Evolutionary conservation across 2,113 vertebrate genomes (phyloP).

Genomic region (Tenebrosternarchus preto): DNA sequence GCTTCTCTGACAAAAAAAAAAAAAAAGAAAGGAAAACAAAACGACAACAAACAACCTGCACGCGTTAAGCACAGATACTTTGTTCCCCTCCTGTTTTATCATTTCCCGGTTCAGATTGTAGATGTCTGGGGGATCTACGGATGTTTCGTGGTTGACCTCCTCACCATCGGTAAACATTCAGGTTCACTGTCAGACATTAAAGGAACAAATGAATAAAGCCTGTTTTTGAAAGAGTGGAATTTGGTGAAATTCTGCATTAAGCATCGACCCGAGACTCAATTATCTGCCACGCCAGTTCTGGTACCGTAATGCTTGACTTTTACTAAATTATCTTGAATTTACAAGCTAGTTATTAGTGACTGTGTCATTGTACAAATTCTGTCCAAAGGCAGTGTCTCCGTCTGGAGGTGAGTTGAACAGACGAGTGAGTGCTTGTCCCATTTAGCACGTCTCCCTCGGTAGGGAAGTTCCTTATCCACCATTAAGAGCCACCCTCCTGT

Average conservation of each 20-base stretch:
- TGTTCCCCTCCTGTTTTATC: conserved; percentile 60
- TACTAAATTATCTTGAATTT: conserved; percentile 9
- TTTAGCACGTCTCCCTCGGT: conserved; percentile 48
- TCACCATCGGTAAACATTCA: not conserved
- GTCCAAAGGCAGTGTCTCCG: not conserved
- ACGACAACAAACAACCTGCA: conserved; percentile 71
- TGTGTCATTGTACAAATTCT: not conserved
- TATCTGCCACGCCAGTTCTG: not conserved
- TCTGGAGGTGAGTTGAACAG: conserved; percentile 22
- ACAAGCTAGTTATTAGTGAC: not conserved
- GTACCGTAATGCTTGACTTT: not conserved
- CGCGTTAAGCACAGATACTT: conserved; percentile 73
- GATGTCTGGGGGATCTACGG: not conserved
- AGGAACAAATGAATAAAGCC: too few relatives aligned
- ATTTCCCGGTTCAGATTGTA: conserved; percentile 5
- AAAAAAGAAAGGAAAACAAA: conserved; percentile 61
- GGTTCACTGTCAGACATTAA: too few relatives aligned
- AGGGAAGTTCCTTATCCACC: conserved; percentile 47
- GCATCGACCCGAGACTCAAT: not conserved
- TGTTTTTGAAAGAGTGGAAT: not conserved
- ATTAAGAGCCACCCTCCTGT: conserved; percentile 46
- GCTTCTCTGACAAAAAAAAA: conserved; percentile 59
- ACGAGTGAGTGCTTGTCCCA: conserved; percentile 11
- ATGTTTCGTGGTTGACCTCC: too few relatives aligned
- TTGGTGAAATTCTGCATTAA: not conserved